Conservation (phyloP, 2,113 vertebrate genomes). For the Verasper variegatus region DNA sequence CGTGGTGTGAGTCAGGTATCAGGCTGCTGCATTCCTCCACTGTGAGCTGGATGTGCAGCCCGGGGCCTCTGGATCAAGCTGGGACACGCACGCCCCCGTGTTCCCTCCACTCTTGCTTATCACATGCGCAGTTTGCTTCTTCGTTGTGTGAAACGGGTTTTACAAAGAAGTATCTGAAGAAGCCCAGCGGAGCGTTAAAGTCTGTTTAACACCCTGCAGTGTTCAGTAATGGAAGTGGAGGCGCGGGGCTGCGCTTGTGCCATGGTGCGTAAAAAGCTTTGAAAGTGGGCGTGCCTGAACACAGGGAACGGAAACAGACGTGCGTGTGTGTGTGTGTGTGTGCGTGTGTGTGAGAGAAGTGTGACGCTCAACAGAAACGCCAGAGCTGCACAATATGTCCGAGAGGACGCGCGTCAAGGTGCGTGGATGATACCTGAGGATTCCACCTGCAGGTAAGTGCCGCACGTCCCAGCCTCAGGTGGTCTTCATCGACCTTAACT, state of each 20-base stretch:
- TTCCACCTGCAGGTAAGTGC: conserved; percentile 39
- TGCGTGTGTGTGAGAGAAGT: background rate
- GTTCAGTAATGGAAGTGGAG: background rate
- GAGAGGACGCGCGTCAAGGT: background rate
- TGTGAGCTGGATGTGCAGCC: conserved; percentile 39
- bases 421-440: background rate
- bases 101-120: background rate
- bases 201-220: background rate
- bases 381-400: background rate
- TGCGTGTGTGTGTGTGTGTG: background rate
- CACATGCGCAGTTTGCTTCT: background rate
- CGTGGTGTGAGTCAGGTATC: background rate
- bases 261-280: background rate
- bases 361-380: background rate
- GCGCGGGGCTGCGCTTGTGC: background rate
- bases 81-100: conserved; percentile 43
- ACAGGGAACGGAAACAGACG: conserved; percentile 37
- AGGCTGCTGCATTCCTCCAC: conserved; percentile 60
- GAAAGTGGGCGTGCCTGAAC: conserved; percentile 51
- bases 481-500: background rate
- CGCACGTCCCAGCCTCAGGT: background rate
- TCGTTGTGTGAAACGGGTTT: background rate
- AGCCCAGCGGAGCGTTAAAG: background rate
- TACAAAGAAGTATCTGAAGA: background rate
- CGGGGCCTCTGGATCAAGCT: conserved; percentile 59